Conservation (phyloP, 2,797 vertebrate genomes). For the Diglossa cyanea region DNA sequence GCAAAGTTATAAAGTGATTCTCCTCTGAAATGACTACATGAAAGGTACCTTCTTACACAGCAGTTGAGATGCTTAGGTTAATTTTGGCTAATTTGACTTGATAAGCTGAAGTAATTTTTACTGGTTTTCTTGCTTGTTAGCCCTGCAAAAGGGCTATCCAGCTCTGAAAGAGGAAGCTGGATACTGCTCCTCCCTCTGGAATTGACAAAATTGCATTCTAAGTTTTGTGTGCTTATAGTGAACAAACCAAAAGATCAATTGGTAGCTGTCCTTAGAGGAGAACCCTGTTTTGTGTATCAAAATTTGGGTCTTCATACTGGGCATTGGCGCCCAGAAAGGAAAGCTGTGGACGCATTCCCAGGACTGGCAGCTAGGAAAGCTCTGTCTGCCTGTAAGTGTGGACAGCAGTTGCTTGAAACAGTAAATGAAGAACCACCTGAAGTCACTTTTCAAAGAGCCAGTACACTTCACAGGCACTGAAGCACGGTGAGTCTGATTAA, state of each 20-base stretch:
- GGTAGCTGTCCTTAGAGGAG: not conserved
- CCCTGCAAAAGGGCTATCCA: not conserved
- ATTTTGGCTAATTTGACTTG: not conserved
- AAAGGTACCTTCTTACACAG: not conserved
- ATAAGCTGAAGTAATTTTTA: not conserved
- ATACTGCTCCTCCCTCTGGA: not conserved
- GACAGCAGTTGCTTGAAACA: not conserved
- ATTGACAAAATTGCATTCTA: not conserved
- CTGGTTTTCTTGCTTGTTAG: not conserved
- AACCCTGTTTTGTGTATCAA: not conserved
- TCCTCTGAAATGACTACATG: not conserved
- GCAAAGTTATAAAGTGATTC: not conserved
- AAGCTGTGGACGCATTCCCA: not conserved
- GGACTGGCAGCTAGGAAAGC: not conserved
- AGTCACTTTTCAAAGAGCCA: conserved; percentile 23
- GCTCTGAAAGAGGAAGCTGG: not conserved
- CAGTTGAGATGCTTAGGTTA: not conserved
- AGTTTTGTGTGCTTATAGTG: not conserved
- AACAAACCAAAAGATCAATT: not conserved
- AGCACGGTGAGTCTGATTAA: not conserved
- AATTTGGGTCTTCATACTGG: not conserved
- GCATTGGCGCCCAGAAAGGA: not conserved
- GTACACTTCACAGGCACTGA: not conserved
- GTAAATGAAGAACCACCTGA: not conserved
- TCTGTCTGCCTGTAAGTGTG: not conserved